Evolutionary conservation across 1,140 invertebrate species (phyloP).

Genomic region (Heliothis virescens): DNA sequence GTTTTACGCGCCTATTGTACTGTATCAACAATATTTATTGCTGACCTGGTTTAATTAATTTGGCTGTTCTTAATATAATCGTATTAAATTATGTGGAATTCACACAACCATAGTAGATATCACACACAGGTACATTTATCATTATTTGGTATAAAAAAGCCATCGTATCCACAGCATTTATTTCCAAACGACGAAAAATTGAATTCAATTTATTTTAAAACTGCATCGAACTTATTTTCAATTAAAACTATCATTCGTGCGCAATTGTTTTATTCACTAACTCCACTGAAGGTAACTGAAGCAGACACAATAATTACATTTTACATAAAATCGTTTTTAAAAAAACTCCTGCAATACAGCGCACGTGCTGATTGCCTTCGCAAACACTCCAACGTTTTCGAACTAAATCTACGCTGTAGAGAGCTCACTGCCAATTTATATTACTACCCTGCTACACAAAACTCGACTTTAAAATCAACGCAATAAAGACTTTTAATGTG

Average conservation of each 20-base stretch:
- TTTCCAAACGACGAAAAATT: no score
- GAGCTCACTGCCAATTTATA: constrained; percentile 24
- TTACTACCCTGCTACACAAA: constrained; percentile 4
- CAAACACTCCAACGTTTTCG: constrained; percentile 48
- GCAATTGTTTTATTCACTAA: constrained; percentile 4
- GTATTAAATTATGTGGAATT: no score
- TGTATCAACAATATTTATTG: background rate
- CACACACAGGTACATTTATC: no score
- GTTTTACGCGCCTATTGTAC: no score
- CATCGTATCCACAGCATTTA: no score
- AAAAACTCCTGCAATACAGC: constrained; percentile 33
- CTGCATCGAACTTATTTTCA: background rate
- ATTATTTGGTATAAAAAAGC: no score
- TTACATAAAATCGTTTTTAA: constrained; percentile 41
- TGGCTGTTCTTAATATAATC: no score
- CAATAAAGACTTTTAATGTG: constrained; percentile 6
- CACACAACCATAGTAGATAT: no score
- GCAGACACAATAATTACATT: constrained; percentile 40
- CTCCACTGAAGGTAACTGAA: constrained; percentile 20
- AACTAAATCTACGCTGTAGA: constrained; percentile 42
- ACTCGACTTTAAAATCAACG: constrained; percentile 1
- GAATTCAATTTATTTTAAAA: no score
- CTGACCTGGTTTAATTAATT: background rate
- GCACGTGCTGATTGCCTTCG: constrained; percentile 49
- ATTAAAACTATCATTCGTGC: constrained; percentile 8